phyloP scores from a whole-genome alignment of 23 tunicate genomes.

The Styela plicata region DNA sequence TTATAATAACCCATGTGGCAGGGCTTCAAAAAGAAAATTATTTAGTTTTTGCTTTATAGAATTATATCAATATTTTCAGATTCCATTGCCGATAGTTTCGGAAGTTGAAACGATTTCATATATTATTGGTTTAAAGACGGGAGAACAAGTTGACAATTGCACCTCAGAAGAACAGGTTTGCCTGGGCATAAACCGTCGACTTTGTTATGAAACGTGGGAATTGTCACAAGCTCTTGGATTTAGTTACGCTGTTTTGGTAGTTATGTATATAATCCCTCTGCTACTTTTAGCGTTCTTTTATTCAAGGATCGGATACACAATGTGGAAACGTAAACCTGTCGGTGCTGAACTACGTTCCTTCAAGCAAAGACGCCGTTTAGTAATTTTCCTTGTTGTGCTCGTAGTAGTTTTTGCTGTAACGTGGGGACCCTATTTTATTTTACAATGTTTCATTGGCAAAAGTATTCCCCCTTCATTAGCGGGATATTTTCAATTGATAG shows the following conservation, averaged over 20 bases:
- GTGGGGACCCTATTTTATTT: conserved; percentile 67
- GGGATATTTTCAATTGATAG: conserved; percentile 46
- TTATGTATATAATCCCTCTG: conserved; percentile 40
- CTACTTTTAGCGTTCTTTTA: conserved; percentile 25
- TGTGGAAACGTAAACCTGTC: conserved; percentile 31
- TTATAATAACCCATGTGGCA: no score
- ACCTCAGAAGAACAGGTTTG: not conserved
- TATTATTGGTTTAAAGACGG: not conserved
- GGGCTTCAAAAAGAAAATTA: no score
- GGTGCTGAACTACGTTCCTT: conserved; percentile 19
- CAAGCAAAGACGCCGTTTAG: conserved; percentile 27
- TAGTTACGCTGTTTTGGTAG: conserved; percentile 33
- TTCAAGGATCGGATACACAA: conserved; percentile 38
- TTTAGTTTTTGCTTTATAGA: no score
- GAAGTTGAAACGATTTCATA: conserved; percentile 11
- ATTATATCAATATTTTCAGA: conserved; percentile 32
- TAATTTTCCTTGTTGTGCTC: conserved; percentile 32
- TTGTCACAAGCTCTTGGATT: conserved; percentile 28
- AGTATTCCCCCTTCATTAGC: conserved; percentile 19
- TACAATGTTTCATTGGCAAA: conserved; percentile 27
- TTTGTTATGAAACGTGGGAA: conserved; percentile 41
- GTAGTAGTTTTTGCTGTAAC: conserved; percentile 42
- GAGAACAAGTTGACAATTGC: not conserved
- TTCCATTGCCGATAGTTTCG: conserved; percentile 43
- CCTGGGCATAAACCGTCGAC: conserved; percentile 4